Conservation (phyloP, 1,140 invertebrate species). For the Hyles euphorbiae region DNA sequence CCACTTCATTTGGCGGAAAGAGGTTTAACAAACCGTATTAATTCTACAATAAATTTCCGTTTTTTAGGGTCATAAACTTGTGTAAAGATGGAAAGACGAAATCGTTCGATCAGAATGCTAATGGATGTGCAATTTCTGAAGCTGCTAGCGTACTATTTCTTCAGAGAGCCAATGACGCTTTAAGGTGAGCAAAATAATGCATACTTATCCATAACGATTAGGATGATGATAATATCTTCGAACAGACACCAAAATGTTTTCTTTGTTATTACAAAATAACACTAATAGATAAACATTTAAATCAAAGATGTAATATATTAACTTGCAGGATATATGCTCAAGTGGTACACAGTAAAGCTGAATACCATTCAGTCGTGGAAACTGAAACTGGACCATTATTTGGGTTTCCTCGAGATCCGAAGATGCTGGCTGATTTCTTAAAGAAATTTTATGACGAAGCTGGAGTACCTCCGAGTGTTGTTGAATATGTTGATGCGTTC, state of each 20-base stretch:
- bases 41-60: constrained; percentile 4
- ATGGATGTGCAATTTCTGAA: constrained; percentile 83
- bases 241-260: too few species aligned
- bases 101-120: constrained; percentile 86
- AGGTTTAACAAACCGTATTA: background rate
- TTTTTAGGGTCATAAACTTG: constrained; percentile 78
- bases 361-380: constrained; percentile 50
- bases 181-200: constrained; percentile 70
- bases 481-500: constrained; percentile 86
- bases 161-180: constrained; percentile 86
- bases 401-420: constrained; percentile 76
- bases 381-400: constrained; percentile 26
- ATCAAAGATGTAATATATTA: background rate
- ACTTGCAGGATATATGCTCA: constrained; percentile 80
- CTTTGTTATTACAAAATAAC: too few species aligned
- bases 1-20: too few species aligned
- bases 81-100: constrained; percentile 85
- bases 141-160: constrained; percentile 85
- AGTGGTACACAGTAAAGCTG: constrained; percentile 79
- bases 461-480: constrained; percentile 77
- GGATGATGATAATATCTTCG: too few species aligned
- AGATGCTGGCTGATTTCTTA: constrained; percentile 75
- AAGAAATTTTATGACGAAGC: constrained; percentile 79
- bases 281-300: too few species aligned
- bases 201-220: too few species aligned